These are phyloP conservation scores for Philantomba maxwellii DNA, from an alignment of 2,113 vertebrate species.

Conservation along the genomic window DNA sequence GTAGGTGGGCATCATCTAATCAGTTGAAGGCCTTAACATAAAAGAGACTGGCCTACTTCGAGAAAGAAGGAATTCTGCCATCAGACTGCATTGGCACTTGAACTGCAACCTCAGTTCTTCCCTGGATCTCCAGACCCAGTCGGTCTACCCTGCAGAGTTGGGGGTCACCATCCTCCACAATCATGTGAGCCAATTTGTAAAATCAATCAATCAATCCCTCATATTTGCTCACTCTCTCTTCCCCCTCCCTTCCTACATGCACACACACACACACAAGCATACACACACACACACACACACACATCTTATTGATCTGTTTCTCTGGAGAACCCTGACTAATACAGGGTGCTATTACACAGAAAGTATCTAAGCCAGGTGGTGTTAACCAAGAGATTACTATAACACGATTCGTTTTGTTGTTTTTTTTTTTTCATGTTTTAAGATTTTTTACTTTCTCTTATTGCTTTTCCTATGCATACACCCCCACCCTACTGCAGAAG, in stretches of 20 bases:
- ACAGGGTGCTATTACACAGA: neutral
- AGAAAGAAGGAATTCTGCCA: neutral
- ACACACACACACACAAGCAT: neutral
- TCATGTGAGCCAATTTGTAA: neutral
- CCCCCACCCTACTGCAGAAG: neutral
- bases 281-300: neutral
- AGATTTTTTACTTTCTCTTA: neutral
- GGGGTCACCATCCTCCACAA: neutral
- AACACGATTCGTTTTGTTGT: too few relatives aligned
- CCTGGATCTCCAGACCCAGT: neutral
- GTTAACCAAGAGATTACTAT: neutral
- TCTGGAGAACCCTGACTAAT: neutral
- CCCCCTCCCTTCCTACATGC: neutral
- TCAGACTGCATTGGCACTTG: neutral
- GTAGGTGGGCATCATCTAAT: neutral
- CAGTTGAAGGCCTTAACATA: neutral
- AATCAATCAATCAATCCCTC: neutral
- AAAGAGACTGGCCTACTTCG: neutral
- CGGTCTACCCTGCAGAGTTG: neutral
- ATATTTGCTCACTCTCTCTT: neutral
- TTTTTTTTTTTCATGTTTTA: neutral
- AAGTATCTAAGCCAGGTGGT: neutral
- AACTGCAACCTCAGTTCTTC: neutral
- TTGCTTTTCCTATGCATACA: neutral
- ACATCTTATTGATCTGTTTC: neutral